These are phyloP conservation scores for Orestias chungarensis DNA, from an alignment of 2,797 vertebrate species.

Conservation along the genomic window DNA sequence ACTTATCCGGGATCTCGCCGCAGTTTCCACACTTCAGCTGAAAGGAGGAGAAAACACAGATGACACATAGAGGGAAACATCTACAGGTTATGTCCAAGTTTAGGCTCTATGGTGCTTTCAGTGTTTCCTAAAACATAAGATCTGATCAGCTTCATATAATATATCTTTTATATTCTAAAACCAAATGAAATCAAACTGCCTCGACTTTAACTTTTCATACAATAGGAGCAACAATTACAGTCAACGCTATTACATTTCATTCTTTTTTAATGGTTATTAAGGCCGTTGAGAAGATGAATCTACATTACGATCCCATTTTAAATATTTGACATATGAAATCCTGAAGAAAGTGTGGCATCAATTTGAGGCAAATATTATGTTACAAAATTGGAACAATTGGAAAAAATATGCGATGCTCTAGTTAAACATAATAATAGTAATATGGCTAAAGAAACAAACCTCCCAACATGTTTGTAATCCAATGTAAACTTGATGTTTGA, in stretches of 20 bases:
- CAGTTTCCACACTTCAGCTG: conserved; percentile 97
- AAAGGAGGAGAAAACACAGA: neutral
- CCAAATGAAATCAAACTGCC: neutral
- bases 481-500: no score
- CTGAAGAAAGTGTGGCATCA: no score
- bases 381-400: no score
- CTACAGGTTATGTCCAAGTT: neutral
- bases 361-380: no score
- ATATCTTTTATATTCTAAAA: neutral
- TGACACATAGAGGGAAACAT: neutral
- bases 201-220: neutral
- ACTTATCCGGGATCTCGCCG: conserved; percentile 93
- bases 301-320: no score
- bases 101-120: neutral
- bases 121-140: neutral
- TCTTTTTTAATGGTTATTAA: neutral
- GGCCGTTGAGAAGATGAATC: no score
- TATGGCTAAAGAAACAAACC: no score
- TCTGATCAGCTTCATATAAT: neutral
- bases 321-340: no score
- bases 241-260: neutral
- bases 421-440: no score
- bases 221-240: neutral
- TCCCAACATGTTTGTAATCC: no score
- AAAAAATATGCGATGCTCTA: no score